Base-by-base conservation (phyloP, 2,113 vertebrate species). In the Spermophilus dauricus region DNA sequence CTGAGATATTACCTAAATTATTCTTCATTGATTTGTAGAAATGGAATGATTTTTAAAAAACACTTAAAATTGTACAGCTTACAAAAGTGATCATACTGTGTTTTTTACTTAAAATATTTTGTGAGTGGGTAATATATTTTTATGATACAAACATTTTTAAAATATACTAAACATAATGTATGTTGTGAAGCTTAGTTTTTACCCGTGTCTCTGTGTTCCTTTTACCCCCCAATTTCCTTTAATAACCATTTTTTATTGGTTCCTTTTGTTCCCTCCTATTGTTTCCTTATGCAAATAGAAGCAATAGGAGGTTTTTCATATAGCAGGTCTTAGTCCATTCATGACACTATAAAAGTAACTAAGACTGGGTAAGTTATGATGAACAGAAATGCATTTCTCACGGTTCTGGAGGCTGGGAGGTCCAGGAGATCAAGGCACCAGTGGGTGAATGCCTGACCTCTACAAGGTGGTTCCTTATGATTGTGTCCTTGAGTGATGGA, bases 41-140 rank as follows among this genome's bases (percentile, higher is more conserved):
- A 28, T 30, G 7, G 24, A 34, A 73, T 58, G 12, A 45, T 87
- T 96, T 63, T 10, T 28, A 56, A 63, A 45, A 76, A 58, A 30
- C 18, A 65, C 8, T 61, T 73, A 85, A 76, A 85, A 53, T 67
- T 30, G 20, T 20, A 39, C 11, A 70, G 28, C 26, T 86, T 85
- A 92, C 3, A 30, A 80, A 96, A 78, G 42, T 42, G 34, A 67
- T 37, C 11, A 22, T 82, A 9, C 18, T 28, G 3, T 30, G 14
- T 69, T 90, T 94, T 48, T 91, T 45, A 45, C 32, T 83, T 92
- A 42, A 65, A 16, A 70, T 65, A 72, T 93, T 92, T 87, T 91
- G 11, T 76, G 58, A 56, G 6, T 78, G 86, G 17, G 32, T 18
- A 83, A 69, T 9, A 37, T 3, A 81, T 20, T 85, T 67, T 69